Percentiles rank a stretch among this genome's conserved stretches.
Evolutionary conservation across 2,113 vertebrate genomes (phyloP).

Genomic region (Electrona antarctica): DNA sequence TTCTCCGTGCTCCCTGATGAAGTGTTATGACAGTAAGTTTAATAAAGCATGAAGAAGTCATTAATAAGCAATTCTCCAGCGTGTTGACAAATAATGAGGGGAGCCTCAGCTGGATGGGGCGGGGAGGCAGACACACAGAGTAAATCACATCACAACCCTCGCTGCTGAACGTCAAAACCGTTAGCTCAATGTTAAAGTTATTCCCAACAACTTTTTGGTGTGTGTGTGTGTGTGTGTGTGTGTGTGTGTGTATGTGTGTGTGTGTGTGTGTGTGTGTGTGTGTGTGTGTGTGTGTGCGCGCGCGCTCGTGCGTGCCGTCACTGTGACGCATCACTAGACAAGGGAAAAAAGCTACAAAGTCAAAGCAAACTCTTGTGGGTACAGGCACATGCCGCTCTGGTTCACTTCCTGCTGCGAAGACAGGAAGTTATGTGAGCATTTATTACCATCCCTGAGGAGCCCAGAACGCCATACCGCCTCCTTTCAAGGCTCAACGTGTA

Average conservation of each 20-base stretch:
- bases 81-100: conserved; percentile 83
- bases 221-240: not conserved
- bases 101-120: conserved; percentile 58
- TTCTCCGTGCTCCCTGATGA: conserved; percentile 73
- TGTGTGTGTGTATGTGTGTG: no score
- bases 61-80: conserved; percentile 86
- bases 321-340: conserved; percentile 9
- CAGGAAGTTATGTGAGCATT: not conserved
- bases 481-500: not conserved
- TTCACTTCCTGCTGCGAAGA: conserved; percentile 8
- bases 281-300: no score
- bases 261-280: no score
- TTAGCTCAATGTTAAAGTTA: conserved; percentile 42
- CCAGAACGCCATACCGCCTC: not conserved
- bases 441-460: not conserved
- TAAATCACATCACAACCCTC: conserved; percentile 72
- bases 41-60: conserved; percentile 85
- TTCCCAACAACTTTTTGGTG: conserved; percentile 7
- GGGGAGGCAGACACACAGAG: conserved; percentile 37
- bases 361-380: conserved; percentile 7
- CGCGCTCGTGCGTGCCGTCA: no score
- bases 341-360: not conserved
- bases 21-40: conserved; percentile 83
- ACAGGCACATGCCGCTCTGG: not conserved
- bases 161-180: conserved; percentile 60